Base-by-base conservation (phyloP, 2,113 vertebrate genomes). In the Apodemus sylvaticus region DNA sequence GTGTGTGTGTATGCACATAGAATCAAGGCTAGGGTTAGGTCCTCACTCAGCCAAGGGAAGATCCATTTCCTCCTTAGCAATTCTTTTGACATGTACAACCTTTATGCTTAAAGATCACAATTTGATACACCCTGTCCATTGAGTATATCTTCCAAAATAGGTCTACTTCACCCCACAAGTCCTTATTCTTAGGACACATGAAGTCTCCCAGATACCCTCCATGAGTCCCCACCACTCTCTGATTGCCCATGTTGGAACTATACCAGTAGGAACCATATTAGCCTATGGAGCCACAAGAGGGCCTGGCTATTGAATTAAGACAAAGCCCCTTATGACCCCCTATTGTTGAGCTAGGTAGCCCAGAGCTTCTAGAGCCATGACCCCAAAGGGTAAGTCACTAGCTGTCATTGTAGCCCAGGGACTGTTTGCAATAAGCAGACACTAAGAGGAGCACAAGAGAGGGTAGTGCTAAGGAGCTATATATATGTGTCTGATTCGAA, bases 41-140 rank as follows among this genome's bases (percentile, higher is more conserved):
- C 7, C 20, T 5, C 12, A 29, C n/a, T 34, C 0, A 68, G 45
- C 22, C 11, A 58, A 55, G 5, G n/a, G 24, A 68, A 16, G 53
- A 45, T 3, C 2, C 31, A 39, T 17, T 82, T 79, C 60, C 6
- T 13, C 53, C 12, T 29, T 82, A 42, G 79, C 55, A 82, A 60
- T 82, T 3, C 55, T 39, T 39, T 60, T 29, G n/a, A 60, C 60
- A 42, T 83, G 22, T 26, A 29, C 12, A 83, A 60, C 29, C 7
- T 60, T 42, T 83, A 60, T 62, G 22, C 13, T 29, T 83, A 42
- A 68, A 99, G 98, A 98, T 98, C 98, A 99, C 98, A 98, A 98
- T 98, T 98, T 99, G 98, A 98, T 99, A 98, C 98, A 99, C 98
- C 97, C 97, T 95, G 76, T 87, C 96, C 95, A 97, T 97, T 98